These are phyloP conservation scores for Geotrypetes seraphini DNA, from an alignment of 2,797 vertebrate species.

Conservation along the genomic window DNA sequence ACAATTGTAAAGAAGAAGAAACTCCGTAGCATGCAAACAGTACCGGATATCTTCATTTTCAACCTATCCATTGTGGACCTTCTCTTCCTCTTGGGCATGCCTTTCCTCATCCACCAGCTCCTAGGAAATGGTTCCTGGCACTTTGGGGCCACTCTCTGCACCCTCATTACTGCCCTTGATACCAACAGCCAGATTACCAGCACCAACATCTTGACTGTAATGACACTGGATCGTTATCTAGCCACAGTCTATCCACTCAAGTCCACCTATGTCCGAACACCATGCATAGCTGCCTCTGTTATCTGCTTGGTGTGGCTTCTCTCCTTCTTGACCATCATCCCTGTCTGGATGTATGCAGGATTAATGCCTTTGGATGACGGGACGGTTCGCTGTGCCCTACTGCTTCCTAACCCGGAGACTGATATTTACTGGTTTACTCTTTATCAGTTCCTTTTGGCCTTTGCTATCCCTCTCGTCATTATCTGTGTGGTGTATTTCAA, in stretches of 20 bases:
- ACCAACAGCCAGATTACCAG: constrained; percentile 82
- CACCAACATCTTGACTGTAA: constrained; percentile 76
- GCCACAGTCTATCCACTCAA: constrained; percentile 75
- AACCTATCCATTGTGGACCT: constrained; percentile 73
- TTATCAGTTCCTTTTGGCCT: constrained; percentile 75
- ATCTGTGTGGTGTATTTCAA: constrained; percentile 72
- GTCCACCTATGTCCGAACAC: constrained; percentile 65
- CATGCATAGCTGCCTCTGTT: constrained; percentile 48
- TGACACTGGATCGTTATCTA: constrained; percentile 76
- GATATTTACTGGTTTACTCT: constrained; percentile 77
- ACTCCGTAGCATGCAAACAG: constrained; percentile 57
- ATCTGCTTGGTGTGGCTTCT: constrained; percentile 67
- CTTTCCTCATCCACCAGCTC: constrained; percentile 79
- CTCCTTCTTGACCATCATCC: constrained; percentile 68
- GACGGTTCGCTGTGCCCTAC: constrained; percentile 62
- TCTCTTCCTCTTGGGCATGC: constrained; percentile 75
- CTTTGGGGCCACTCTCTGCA: constrained; percentile 69
- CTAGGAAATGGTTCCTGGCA: constrained; percentile 73
- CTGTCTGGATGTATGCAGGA: constrained; percentile 73
- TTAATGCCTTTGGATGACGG: constrained; percentile 68
- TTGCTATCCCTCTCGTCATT: constrained; percentile 63
- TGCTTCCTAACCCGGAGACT: constrained; percentile 62
- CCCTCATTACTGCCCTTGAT: constrained; percentile 71
- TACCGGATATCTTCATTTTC: constrained; percentile 74
- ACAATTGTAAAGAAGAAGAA: constrained; percentile 74